phyloP scores from a whole-genome alignment of 1,140 invertebrate species.

The Atta texana region DNA sequence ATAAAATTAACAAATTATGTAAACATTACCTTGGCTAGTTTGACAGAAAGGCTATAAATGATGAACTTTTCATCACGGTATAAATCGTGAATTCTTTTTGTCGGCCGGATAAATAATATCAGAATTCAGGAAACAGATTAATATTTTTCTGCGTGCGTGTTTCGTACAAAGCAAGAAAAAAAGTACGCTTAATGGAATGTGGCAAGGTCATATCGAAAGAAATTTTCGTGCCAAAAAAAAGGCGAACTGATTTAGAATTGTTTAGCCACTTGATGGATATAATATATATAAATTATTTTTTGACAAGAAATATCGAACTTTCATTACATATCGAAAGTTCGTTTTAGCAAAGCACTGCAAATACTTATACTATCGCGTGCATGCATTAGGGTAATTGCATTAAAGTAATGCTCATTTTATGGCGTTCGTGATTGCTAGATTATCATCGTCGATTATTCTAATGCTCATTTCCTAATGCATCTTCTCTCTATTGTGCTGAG shows the following conservation, averaged over 20 bases:
- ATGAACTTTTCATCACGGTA: background rate
- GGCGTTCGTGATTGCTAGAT: constrained; percentile 51
- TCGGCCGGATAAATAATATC: constrained; percentile 4
- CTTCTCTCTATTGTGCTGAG: constrained; percentile 6
- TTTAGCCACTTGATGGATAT: background rate
- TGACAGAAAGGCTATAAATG: constrained; percentile 7
- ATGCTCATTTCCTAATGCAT: constrained; percentile 67
- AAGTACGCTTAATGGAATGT: background rate
- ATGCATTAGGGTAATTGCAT: constrained; percentile 60
- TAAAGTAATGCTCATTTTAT: constrained; percentile 38
- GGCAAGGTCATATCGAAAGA: background rate
- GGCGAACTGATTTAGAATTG: background rate
- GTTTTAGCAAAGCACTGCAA: background rate
- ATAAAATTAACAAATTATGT: too few species aligned
- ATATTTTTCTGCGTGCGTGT: background rate
- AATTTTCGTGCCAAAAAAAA: background rate
- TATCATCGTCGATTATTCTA: constrained; percentile 50
- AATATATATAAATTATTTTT: constrained; percentile 3
- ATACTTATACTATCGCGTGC: constrained; percentile 20
- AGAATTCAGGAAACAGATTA: background rate
- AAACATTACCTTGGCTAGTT: background rate
- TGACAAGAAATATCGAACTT: background rate
- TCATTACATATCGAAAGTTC: background rate
- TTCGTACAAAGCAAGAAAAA: background rate
- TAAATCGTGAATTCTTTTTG: background rate